Evolutionary conservation across 2,113 vertebrate species (phyloP).

Genomic region (Melanerpes aurifrons): DNA sequence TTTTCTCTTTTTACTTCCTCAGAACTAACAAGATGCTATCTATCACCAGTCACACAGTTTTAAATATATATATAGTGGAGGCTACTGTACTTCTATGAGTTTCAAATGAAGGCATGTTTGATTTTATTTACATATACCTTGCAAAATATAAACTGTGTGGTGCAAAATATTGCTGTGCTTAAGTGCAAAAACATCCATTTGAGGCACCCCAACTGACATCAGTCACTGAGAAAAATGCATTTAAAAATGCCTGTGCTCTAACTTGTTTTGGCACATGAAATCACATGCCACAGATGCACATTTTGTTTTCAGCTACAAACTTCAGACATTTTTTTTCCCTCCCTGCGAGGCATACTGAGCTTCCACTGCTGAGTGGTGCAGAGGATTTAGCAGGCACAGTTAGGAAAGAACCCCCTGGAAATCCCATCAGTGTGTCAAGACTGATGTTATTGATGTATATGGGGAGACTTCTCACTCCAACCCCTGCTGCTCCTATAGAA

Average conservation of each 20-base stretch:
- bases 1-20: neutral
- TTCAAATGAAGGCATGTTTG: neutral
- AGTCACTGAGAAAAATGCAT: neutral
- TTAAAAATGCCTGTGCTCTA: neutral
- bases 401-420: constrained; percentile 69
- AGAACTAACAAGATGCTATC: neutral
- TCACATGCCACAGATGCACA: constrained; percentile 3
- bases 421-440: constrained; percentile 75
- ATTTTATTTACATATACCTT: neutral
- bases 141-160: neutral
- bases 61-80: neutral
- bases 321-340: constrained; percentile 9
- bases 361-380: constrained; percentile 33
- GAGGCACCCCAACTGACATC: neutral
- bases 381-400: constrained; percentile 47
- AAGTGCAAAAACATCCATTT: neutral
- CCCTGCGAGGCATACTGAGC: constrained; percentile 31
- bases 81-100: neutral
- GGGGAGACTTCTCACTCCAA: constrained; percentile 78
- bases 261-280: constrained; percentile 47
- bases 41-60: neutral
- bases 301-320: constrained; percentile 43
- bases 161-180: neutral
- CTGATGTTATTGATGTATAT: constrained; percentile 81
- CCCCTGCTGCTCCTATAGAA: constrained; percentile 83